Base-by-base conservation (phyloP, 2,888 invertebrate genomes). In the Aspidiotus destructor region DNA sequence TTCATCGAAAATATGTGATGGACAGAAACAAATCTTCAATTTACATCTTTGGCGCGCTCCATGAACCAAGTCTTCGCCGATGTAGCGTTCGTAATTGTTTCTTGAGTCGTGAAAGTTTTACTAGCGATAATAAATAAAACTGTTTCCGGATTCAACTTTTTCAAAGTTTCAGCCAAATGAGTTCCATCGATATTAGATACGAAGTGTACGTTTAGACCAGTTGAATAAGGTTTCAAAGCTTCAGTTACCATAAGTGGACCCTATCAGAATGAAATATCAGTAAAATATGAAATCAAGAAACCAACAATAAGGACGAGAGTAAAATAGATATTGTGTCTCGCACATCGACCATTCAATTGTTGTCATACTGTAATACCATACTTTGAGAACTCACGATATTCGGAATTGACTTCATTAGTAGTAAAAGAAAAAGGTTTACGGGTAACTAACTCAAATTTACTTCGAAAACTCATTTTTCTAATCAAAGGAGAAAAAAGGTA, bases 111-210 rank as follows among this genome's bases (percentile, higher is more conserved):
- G 79, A 95, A 99, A 1, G 98, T 99, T 82, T 99, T 99, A 3
- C 98, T 98, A 0, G 99, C 99, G 76, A 99, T 92, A 77, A 99
- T 96, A 80, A 99, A 99, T 55, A 99, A 81, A 1, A 92, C 89
- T 0, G 96, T 95, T 79, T 97, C 97, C 0, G 96, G 88, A 79
- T 89, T 84, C 41, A 99, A 81, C 73, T 86, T 86, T 76, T 92
- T 93, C 71, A 98, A 81, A 6, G 92, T 90, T 78, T 97, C 95
- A 0, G 92, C 94, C 75, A 99, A 80, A 78, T 99, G 99, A 6
- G 99, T 99, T 60, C 99, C 99, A 81, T 99, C 99, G 75, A 99
- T 94, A 78, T 99, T 99, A 2, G 98, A 98, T 0, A 99, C 96
- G 79, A 99, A 99, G 78, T 99, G 96, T 61, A 87, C 82, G 73